These are phyloP conservation scores for Crocallis elinguaria DNA, from an alignment of 2,888 invertebrate genomes.

Conservation along the genomic window DNA sequence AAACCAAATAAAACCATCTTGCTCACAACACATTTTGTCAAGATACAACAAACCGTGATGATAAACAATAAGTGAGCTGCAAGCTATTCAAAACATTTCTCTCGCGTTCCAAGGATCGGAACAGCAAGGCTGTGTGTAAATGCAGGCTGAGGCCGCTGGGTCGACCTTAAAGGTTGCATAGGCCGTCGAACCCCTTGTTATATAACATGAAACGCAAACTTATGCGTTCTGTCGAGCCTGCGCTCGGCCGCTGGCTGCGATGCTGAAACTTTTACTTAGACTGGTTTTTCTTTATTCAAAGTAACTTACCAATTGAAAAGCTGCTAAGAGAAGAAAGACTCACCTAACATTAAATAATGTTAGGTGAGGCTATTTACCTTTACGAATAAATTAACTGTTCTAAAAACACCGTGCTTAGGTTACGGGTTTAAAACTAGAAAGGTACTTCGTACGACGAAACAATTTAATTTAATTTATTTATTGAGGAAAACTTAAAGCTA, in stretches of 20 bases:
- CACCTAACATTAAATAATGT: too few relatives aligned
- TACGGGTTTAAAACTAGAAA: too few relatives aligned
- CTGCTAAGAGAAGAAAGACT: background rate
- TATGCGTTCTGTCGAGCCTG: constrained; percentile 35
- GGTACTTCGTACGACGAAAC: too few relatives aligned
- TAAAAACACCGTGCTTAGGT: too few relatives aligned
- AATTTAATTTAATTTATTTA: too few relatives aligned
- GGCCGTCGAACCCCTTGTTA: constrained; percentile 72
- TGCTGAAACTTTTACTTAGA: constrained; percentile 33
- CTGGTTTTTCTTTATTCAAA: background rate
- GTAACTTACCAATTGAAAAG: too few relatives aligned
- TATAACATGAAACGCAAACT: constrained; percentile 69
- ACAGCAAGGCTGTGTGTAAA: constrained; percentile 56
- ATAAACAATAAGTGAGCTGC: background rate
- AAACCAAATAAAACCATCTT: too few relatives aligned
- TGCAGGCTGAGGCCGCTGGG: constrained; percentile 62
- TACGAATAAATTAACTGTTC: too few relatives aligned
- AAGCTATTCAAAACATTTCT: constrained; percentile 18
- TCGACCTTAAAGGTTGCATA: constrained; percentile 79
- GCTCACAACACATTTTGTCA: too few relatives aligned
- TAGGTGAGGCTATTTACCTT: too few relatives aligned
- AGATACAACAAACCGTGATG: too few relatives aligned
- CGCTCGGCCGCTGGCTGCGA: constrained; percentile 19
- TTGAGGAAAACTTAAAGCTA: too few relatives aligned
- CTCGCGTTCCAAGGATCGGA: constrained; percentile 35